Conservation (phyloP, 2,888 invertebrate genomes). For the Sesia bembeciformis region DNA sequence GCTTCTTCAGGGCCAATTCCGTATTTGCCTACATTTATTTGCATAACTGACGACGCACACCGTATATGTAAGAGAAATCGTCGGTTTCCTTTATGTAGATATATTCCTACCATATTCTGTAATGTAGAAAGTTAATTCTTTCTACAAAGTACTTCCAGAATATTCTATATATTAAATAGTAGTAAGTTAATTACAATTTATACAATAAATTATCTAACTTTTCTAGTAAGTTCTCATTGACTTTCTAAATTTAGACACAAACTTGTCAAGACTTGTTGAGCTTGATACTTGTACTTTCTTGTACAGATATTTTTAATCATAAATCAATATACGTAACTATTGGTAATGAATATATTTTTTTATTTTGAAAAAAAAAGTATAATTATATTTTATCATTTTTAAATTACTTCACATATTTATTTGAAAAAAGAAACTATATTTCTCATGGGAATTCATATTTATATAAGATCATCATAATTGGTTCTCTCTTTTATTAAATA, state of each 20-base stretch:
- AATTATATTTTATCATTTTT: no score
- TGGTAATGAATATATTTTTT: no score
- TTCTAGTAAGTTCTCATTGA: neutral
- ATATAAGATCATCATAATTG: no score
- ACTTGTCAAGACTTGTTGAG: neutral
- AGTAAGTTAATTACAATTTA: no score
- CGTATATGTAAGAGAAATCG: constrained; percentile 16
- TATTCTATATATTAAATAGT: neutral
- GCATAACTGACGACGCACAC: constrained; percentile 24
- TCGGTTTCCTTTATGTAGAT: constrained; percentile 4
- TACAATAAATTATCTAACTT: no score
- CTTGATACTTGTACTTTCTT: neutral
- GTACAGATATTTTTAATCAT: no score
- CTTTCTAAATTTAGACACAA: neutral
- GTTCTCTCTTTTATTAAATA: no score
- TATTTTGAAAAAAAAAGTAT: no score
- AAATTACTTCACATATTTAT: no score
- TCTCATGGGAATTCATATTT: no score
- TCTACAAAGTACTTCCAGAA: neutral
- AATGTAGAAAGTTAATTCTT: neutral
- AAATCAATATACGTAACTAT: no score
- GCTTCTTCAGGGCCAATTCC: constrained; percentile 36
- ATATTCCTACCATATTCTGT: constrained; percentile 5
- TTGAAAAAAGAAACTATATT: no score
- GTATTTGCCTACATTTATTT: constrained; percentile 31